Base-by-base conservation (phyloP, 2,888 invertebrate genomes). In the Oligia fasciuncula region DNA sequence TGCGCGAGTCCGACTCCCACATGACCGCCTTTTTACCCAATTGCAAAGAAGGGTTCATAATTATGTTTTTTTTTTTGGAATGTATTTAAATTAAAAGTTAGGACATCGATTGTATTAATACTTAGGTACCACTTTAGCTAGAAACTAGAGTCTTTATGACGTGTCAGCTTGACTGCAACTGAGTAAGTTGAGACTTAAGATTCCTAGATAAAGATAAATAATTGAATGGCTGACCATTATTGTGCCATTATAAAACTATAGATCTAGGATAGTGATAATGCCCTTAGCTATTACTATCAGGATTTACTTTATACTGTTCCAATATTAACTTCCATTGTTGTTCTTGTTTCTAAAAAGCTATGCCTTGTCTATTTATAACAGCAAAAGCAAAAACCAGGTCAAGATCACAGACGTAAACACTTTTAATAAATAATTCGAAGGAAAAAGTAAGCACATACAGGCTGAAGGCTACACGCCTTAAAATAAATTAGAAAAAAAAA, bases 171-270 rank as follows among this genome's bases (percentile, higher is more conserved):
- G 17, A 62, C 71, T 35, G 49, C 76, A 74, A 68, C 74, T 63
- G 68, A 62, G 68, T 67, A 70, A 84, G 43, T 68, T 60, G 46
- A 67, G 65, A 68, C 40, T 74, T 68, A 9, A 75, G 57, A 46
- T 69, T 49, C 23, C 6, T 51, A 67, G n/a, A 76, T 76, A 82
- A 76, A 82, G 73, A 86, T 86, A 83, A 84, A 83, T 77, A 84
- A 83, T 77, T 65, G 65, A 74, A 77, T 17, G 35, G 63, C 65
- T 35, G 49, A 23, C 72, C 69, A 70, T 73, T 81, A 72, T 75
- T 63, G 66, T 72, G 60, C 63, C 67, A 76, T 67, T 85, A 76
- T 65, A 73, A 71, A 74, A 54, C 82, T 66, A 63, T 5, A 86
- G 79, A 86, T 83, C 76, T 78, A 65, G 69, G 63, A 73, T 78